Evolutionary conservation across 2,888 invertebrate genomes (phyloP), one percentile per base, ranked within the genome.

Genomic region (Atherix ibis): DNA sequence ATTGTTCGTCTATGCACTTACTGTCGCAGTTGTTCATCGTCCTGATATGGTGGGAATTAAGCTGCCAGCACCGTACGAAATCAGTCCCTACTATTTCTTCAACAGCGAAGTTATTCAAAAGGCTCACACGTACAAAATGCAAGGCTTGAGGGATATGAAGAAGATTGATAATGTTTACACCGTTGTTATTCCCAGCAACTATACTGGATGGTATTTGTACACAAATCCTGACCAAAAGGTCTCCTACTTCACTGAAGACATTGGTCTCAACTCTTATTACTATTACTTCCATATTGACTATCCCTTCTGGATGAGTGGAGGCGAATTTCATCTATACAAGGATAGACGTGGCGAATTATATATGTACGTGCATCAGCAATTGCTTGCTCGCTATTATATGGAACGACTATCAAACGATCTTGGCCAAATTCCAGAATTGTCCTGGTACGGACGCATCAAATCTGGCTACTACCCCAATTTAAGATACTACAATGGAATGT

Each of bases 211-310:
- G 51, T 58, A 64, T 41, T 48, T 64, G 25, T 54, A 62, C 47
- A 64, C 62, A 43, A 67, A 70, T 44, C 50, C 63, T 2, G 76
- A 78, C 46, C 65, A 67, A 47, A 67, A 64, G 38, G 45, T 79
- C 36, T 63, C 70, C 24, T 79, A 79, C 58, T 75, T 76, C 58
- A 73, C 71, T 19, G 76, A 79, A 50, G 79, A 79, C 48, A 62
- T 78, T 44, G 76, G 73, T 38, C 58, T 74, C 47, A 78, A 76
- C 56, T 50, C 68, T 1, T 76, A 65, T 58, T 77, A 78, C 62
- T 71, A 67, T 56, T 72, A 67, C 55, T 68, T 71, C 61, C 70
- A 76, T 48, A 50, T 65, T 40, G 65, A 70, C 37, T 66, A 66
- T 48, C 73, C 77, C 25, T 73, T 71, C 65, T 74, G 73, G 70